Evolutionary conservation across 2,113 vertebrate species (phyloP), one percentile per base, ranked within the genome.

Genomic region (Tursiops truncatus): DNA sequence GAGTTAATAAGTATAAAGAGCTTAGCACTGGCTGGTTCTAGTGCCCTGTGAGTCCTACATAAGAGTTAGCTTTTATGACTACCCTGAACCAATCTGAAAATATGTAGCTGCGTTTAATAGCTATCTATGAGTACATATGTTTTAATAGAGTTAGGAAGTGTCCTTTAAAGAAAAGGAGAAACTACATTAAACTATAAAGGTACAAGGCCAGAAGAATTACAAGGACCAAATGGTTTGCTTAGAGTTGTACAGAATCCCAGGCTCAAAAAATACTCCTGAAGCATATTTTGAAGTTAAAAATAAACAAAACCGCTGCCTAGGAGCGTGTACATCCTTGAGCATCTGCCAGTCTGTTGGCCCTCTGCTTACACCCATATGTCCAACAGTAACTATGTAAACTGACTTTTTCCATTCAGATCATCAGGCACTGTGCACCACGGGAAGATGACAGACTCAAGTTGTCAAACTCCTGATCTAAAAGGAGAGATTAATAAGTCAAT

Each of bases 91-190:
- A 44, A 76, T 62, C 41, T 56, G 41, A 67, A 96, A 94, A 58
- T 23, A n/a, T 2, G 36, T 2, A 91, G 86, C 36, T 21, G 23
- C 68, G 60, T 81, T 91, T 77, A 44, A 47, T 56, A 88, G 50
- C 25, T 81, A 33, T 17, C 23, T 28, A 62, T 12, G 7, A 67
- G 65, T 60, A 17, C 53, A 41, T 26, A 28, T 14, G 2, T 85
- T 85, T 93, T 62, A 53, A 83, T 1, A 91, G 56, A 80, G 23
- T 76, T 76, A 90, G 44, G 41, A 89, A 95, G 84, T 63, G 28
- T 56, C 58, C 71, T 89, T 83, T 56, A 79, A 92, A 95, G 86
- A 82, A 82, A 90, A 81, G 47, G 47, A 87, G n/a, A 76, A 80
- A 44, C 62, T 44, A 26, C 67, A 76, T 25, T 76, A 68, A 90